phyloP scores from a whole-genome alignment of 2,113 vertebrate species.

The Talpa occidentalis region DNA sequence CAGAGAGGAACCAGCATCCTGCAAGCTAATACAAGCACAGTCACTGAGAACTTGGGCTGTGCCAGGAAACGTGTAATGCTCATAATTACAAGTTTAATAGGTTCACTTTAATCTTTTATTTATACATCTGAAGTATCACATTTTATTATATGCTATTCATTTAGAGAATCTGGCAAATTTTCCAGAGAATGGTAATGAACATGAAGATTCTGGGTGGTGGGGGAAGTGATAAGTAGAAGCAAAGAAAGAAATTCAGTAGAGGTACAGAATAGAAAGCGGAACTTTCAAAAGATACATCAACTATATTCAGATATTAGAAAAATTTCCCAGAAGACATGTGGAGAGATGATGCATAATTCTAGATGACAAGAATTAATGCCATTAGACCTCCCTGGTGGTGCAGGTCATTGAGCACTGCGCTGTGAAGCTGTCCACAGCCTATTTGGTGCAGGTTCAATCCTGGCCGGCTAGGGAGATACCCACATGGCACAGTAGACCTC shows the following conservation, averaged over 20 bases:
- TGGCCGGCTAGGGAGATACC: no score
- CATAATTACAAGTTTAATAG: background rate
- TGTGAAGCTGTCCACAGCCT: no score
- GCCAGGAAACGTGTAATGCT: background rate
- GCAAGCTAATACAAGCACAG: background rate
- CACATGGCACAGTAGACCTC: no score
- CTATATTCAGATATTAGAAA: background rate
- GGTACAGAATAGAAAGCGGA: background rate
- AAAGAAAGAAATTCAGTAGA: background rate
- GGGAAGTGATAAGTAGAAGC: background rate
- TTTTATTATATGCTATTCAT: background rate
- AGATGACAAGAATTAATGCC: background rate
- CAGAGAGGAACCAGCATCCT: background rate
- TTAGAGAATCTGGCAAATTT: background rate
- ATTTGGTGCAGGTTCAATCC: no score
- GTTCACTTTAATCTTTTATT: background rate
- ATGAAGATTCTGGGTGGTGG: background rate
- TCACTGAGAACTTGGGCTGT: background rate
- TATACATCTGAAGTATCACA: background rate
- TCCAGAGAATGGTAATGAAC: background rate
- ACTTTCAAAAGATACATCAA: background rate
- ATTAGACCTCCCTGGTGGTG: no score
- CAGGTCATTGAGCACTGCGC: no score
- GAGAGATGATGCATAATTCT: background rate
- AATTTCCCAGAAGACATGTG: background rate